Percentiles rank a stretch among this genome's conserved stretches.
phyloP scores from a whole-genome alignment of 2,113 vertebrate species.

The Misgurnus mizolepis region DNA sequence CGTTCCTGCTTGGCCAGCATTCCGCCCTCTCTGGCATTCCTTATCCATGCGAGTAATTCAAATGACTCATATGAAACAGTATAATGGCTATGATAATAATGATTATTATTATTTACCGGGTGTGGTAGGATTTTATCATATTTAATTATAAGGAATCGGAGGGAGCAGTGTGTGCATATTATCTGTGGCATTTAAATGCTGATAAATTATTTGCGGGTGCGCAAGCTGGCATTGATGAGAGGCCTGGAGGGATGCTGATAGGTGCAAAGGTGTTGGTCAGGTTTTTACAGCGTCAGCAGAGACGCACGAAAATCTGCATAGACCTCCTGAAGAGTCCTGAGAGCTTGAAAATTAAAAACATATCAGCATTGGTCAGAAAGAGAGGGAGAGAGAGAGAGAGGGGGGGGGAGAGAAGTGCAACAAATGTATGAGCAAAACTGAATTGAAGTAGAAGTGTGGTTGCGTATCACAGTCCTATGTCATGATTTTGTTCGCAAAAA shows the following conservation, averaged over 20 bases:
- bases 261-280: slow-evolving; percentile 48
- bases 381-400: neutral
- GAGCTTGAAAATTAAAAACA: slow-evolving; percentile 58
- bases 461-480: slow-evolving; percentile 18
- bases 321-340: slow-evolving; percentile 50
- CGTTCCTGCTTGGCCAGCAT: slow-evolving; percentile 56
- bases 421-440: slow-evolving; percentile 1
- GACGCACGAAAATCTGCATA: slow-evolving; percentile 52
- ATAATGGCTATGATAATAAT: slow-evolving; percentile 63
- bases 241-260: slow-evolving; percentile 47
- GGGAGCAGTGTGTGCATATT: slow-evolving; percentile 61
- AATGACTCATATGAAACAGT: slow-evolving; percentile 67
- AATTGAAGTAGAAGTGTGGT: slow-evolving; percentile 16
- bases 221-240: slow-evolving; percentile 49
- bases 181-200: slow-evolving; percentile 61
- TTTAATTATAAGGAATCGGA: slow-evolving; percentile 72
- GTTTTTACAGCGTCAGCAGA: slow-evolving; percentile 57
- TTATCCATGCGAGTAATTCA: slow-evolving; percentile 67
- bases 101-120: slow-evolving; percentile 71
- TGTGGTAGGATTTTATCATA: slow-evolving; percentile 64
- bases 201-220: slow-evolving; percentile 66
- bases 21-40: slow-evolving; percentile 41
- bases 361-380: slow-evolving; percentile 57
- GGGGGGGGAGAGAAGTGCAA: neutral
- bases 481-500: neutral